Base-by-base conservation (phyloP, 2,113 vertebrate species). In the Trogon surrucura region DNA sequence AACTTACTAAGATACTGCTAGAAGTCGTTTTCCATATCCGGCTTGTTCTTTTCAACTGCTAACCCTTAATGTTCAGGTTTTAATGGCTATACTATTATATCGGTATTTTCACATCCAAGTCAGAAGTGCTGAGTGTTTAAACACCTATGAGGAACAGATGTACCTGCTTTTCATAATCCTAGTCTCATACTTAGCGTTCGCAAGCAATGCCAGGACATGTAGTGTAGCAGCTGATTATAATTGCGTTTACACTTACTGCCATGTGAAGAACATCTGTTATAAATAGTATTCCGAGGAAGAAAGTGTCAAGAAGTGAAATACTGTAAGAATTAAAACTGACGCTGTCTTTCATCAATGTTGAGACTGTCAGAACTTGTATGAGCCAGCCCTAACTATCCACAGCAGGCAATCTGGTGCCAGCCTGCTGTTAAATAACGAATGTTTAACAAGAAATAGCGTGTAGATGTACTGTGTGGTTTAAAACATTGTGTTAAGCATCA, bases 351-450 rank as follows among this genome's bases (percentile, higher is more conserved):
- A 94, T 97, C 96, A 89, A 7, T 62, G 95, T 95, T 97, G 89
- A 95, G 93, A 51, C 94, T 96, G 97, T 97, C 96, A 97, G 95
- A 97, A 96, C 94, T 93, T 48, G 94, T 93, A 96, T 4, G 12
- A 96, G 94, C 85, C 91, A 97, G 91, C 73, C 94, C 85, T 96
- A 97, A 97, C 91, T 96, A 94, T 53, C 93, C 74, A 32, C 97
- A 97, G 97, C 91, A 95, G 97, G 96, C 94, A 96, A 94, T 97
- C 96, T 97, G 97, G 81, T 97, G 95, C 95, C 95, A 97, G 92
- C 97, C 97, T 97, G 97, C 97, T 98, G 96, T 96, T 97, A 97
- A 98, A 97, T 95, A 98, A 94, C 96, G 95, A 97, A 91, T 91
- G 92, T 96, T 96, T 95, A 97, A 96, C 97, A 97, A 97, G 96